Conservation (phyloP, 2,113 vertebrate genomes). For the Urocynchramus pylzowi region DNA sequence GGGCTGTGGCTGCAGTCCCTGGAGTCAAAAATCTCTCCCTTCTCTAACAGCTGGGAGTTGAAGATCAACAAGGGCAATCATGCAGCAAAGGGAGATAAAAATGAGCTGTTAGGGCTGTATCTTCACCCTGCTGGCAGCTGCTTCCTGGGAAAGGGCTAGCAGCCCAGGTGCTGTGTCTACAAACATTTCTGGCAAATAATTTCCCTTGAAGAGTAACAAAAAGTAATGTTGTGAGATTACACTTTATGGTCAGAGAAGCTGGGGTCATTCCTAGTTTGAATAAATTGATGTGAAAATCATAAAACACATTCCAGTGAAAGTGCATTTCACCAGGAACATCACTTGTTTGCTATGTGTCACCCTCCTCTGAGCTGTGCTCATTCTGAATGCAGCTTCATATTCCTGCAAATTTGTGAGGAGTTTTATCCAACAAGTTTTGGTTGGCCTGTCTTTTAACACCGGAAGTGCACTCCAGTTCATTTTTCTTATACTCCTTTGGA, state of each 20-base stretch:
- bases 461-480: neutral
- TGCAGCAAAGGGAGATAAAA: neutral
- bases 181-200: neutral
- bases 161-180: neutral
- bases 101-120: neutral
- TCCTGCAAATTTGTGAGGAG: neutral
- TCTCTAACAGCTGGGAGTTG: neutral
- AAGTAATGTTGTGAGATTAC: neutral
- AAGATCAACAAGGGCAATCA: neutral
- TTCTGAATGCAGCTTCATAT: neutral
- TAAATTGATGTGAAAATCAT: neutral
- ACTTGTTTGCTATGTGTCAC: neutral
- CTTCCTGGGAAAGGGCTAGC: neutral
- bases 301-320: neutral
- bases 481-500: neutral
- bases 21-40: neutral
- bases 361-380: neutral
- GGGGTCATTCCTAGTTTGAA: neutral
- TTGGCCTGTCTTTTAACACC: neutral
- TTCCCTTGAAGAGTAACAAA: neutral
- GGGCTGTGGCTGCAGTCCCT: neutral
- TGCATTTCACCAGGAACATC: neutral
- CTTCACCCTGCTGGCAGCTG: neutral
- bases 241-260: neutral
- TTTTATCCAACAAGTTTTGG: neutral